A percentile compares a stretch with the other conserved stretches of the same genome.
These are phyloP conservation scores for Zaprionus camerounensis DNA, from an alignment of 1,140 invertebrate genomes.

Conservation along the genomic window DNA sequence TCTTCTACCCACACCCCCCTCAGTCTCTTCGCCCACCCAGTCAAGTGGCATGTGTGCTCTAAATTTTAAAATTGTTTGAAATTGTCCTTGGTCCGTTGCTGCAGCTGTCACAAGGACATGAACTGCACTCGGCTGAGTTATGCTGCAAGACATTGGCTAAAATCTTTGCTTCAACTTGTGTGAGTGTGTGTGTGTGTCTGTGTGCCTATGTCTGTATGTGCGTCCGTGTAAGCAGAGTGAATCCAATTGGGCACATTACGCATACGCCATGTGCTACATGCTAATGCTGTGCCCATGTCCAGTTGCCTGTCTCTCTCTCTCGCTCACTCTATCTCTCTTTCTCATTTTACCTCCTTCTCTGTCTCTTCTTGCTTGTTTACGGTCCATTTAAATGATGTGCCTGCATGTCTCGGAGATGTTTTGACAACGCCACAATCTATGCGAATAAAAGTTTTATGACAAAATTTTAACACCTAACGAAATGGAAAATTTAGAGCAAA, in stretches of 20 bases:
- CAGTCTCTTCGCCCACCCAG: background rate
- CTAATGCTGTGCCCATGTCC: conserved; percentile 29
- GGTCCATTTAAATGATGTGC: conserved; percentile 19
- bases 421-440: conserved; percentile 1
- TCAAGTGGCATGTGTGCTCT: conserved; percentile 65
- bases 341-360: conserved; percentile 7
- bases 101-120: conserved; percentile 68
- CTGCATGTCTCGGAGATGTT: background rate
- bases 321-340: conserved; percentile 8
- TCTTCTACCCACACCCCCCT: background rate
- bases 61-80: conserved; percentile 78
- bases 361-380: background rate
- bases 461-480: background rate
- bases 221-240: conserved; percentile 33
- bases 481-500: background rate
- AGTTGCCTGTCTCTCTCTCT: conserved; percentile 21
- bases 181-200: conserved; percentile 18
- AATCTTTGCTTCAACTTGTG: conserved; percentile 41
- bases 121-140: conserved; percentile 67
- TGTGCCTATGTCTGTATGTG: background rate
- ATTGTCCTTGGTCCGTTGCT: conserved; percentile 61
- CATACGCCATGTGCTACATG: conserved; percentile 63
- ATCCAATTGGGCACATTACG: conserved; percentile 62
- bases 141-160: conserved; percentile 63
- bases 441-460: background rate